Evolutionary conservation across 2,113 vertebrate genomes (phyloP), one percentile per base, ranked within the genome.

Genomic region (Triplophysa tibetana): DNA sequence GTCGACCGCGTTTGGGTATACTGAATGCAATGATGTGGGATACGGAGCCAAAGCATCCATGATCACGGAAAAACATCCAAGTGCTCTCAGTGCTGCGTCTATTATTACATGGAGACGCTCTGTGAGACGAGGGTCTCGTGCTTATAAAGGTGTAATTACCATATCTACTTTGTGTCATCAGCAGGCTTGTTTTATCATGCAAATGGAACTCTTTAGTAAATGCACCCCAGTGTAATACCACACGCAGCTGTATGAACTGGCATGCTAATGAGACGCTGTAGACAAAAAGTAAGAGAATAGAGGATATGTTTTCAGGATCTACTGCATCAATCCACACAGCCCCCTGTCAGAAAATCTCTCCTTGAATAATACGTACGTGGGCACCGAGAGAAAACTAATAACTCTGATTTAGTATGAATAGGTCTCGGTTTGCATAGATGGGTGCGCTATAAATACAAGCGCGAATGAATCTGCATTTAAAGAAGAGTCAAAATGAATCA

Each of bases 71-170:
- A 48, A n/a, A 45, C 58, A 29, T 63, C 60, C 41, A 63, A 63
- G 60, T 29, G 60, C 56, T 75, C 73, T 58, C 19, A 58, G 16
- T 8, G n/a, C 54, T 21, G 54, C 54, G 8, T 58, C 54, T 63
- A 75, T 50, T 75, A 63, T 75, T 75, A 63, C 73, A 75, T 63
- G 62, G 19, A 52, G 48, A 60, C 48, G 33, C 78, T 69, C 23
- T 81, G 70, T 79, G 12, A 58, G 56, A 74, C 61, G 64, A 72
- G 54, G 61, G 68, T 84, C 50, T 62, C 64, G 21, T 29, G 65
- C 50, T 81, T 75, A 74, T 84, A 84, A 81, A 78, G 70, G 76
- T 84, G 70, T 73, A 84, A 79, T 84, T 84, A 84, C 45, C 75
- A 78, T 78, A 78, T 81, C 83, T 65, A 69, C 23, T 24, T 21